phyloP scores from a whole-genome alignment of 2,113 vertebrate genomes.

The Tichodroma muraria region DNA sequence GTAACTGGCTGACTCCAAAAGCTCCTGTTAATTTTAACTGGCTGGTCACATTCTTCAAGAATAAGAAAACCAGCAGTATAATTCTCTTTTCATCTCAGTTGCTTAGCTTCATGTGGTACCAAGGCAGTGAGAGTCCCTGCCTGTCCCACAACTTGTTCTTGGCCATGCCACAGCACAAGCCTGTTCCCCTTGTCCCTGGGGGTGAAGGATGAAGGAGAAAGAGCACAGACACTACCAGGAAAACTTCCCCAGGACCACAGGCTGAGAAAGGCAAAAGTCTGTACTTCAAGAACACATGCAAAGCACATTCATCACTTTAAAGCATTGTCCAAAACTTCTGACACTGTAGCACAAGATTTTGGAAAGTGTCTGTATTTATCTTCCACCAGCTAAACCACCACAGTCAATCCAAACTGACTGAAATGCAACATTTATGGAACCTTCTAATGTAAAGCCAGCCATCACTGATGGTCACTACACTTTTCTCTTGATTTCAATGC shows the following conservation, averaged over 20 bases:
- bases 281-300: neutral
- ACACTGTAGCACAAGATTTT: neutral
- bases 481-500: neutral
- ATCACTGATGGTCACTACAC: neutral
- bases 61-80: neutral
- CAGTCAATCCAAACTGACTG: neutral
- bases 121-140: neutral
- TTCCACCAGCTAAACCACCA: neutral
- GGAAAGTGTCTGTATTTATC: neutral
- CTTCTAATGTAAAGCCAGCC: neutral
- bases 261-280: neutral
- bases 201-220: neutral
- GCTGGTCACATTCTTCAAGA: neutral
- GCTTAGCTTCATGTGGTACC: neutral
- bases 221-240: neutral
- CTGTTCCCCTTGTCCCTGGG: neutral
- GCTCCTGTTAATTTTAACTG: neutral
- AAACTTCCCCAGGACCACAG: neutral
- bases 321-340: neutral
- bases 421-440: neutral
- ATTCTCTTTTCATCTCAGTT: neutral
- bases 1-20: neutral
- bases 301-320: neutral
- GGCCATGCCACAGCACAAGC: neutral
- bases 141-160: fast-evolving